Conservation (phyloP, 2,797 vertebrate genomes). For the Carcharodon carcharias region DNA sequence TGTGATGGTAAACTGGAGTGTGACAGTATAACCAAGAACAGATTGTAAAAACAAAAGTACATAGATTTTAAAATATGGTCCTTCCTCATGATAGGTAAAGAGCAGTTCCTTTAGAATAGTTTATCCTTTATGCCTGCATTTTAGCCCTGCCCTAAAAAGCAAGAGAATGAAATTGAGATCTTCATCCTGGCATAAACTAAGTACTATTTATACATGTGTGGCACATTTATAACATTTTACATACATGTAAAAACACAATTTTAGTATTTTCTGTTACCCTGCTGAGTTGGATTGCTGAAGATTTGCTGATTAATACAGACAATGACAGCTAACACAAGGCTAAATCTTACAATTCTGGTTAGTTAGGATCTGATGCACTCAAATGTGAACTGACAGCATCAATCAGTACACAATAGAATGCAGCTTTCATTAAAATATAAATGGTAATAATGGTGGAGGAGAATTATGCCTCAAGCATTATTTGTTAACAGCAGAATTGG, state of each 20-base stretch:
- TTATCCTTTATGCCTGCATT: background rate
- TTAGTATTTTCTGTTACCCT: background rate
- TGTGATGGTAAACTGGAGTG: background rate
- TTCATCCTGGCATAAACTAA: background rate
- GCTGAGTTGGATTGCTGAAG: background rate
- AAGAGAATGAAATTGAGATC: background rate
- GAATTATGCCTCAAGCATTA: background rate
- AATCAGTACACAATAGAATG: background rate
- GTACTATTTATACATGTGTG: background rate
- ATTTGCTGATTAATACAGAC: background rate
- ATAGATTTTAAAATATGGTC: background rate
- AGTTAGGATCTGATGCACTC: background rate
- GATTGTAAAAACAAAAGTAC: background rate
- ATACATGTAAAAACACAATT: background rate
- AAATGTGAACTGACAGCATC: background rate
- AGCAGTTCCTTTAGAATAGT: background rate
- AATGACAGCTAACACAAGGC: background rate
- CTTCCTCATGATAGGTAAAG: background rate
- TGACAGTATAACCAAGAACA: background rate
- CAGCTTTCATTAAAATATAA: conserved; percentile 14
- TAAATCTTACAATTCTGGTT: background rate
- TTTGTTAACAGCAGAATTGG: background rate
- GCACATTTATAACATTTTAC: background rate
- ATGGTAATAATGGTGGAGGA: background rate
- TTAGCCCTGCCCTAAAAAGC: background rate